A percentile compares a stretch with the other conserved stretches of the same genome.
phyloP scores from a whole-genome alignment of 2,797 vertebrate species.

The Harpagifer antarcticus region DNA sequence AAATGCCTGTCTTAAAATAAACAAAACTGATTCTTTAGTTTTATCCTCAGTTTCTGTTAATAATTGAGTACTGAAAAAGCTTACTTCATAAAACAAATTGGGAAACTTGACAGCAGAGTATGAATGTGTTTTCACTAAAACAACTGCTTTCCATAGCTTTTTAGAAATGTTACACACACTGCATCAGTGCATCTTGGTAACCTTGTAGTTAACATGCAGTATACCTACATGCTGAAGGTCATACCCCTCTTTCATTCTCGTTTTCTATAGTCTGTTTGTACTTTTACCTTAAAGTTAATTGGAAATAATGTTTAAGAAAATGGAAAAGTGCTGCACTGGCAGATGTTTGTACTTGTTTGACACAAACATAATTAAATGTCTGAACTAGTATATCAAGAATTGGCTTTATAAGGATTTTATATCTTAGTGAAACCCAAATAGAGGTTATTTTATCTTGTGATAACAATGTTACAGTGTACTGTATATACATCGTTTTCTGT shows the following conservation, averaged over 20 bases:
- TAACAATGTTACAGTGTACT: not conserved
- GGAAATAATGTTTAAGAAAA: no score
- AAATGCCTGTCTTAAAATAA: conserved; percentile 1
- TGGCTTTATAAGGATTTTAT: not conserved
- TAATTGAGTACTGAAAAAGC: not conserved
- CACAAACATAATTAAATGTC: no score
- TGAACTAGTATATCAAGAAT: no score
- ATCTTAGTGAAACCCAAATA: not conserved
- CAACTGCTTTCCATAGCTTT: not conserved
- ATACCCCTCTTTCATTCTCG: no score
- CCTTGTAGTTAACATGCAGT: not conserved
- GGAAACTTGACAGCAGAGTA: not conserved
- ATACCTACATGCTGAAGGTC: no score
- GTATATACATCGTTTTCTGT: not conserved
- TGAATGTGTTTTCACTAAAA: not conserved
- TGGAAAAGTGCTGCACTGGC: no score
- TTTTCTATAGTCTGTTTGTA: no score
- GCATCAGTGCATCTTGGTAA: no score
- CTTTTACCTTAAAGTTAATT: no score
- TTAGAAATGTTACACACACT: not conserved
- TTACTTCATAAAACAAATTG: not conserved
- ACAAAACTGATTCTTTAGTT: not conserved
- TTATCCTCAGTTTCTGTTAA: not conserved
- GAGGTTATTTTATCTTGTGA: not conserved
- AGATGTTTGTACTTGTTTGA: no score